These are phyloP conservation scores for Stichodactyla mertensii DNA, from an alignment of 64 coral and sea anemone species.

Conservation along the genomic window DNA sequence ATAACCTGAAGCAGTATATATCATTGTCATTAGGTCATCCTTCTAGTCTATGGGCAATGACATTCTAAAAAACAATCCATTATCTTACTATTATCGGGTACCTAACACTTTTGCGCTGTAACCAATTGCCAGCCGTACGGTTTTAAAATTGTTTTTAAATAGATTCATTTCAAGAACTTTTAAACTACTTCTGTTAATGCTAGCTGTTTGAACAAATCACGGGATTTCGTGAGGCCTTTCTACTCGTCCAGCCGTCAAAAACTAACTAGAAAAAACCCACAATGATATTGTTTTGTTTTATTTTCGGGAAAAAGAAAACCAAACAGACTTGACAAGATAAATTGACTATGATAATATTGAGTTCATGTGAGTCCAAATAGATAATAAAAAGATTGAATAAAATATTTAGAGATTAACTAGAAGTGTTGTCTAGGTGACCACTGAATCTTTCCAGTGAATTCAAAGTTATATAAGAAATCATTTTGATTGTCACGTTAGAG, in stretches of 20 bases:
- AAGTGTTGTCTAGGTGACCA: not conserved
- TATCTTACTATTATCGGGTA: not conserved
- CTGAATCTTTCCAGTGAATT: not conserved
- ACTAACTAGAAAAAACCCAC: not conserved
- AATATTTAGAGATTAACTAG: not conserved
- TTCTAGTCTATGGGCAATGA: too few relatives aligned
- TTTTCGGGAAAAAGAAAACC: not conserved
- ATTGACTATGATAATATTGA: constrained; percentile 1
- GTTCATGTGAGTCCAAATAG: not conserved
- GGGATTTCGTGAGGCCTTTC: not conserved
- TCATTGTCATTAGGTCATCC: not conserved
- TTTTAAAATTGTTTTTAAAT: constrained; percentile 11
- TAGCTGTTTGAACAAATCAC: not conserved
- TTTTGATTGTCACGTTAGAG: not conserved
- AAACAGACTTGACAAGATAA: not conserved
- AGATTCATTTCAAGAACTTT: not conserved
- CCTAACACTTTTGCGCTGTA: not conserved
- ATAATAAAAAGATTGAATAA: not conserved
- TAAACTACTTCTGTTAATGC: not conserved
- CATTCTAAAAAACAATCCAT: not conserved
- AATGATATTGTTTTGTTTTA: not conserved
- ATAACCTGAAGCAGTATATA: not conserved
- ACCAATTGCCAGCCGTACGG: not conserved
- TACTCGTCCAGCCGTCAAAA: not conserved
- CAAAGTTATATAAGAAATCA: not conserved